A percentile compares a stretch with the other conserved stretches of the same genome.
Conservation (phyloP, 2,113 vertebrate genomes). For the Rhadina sibilatrix region DNA sequence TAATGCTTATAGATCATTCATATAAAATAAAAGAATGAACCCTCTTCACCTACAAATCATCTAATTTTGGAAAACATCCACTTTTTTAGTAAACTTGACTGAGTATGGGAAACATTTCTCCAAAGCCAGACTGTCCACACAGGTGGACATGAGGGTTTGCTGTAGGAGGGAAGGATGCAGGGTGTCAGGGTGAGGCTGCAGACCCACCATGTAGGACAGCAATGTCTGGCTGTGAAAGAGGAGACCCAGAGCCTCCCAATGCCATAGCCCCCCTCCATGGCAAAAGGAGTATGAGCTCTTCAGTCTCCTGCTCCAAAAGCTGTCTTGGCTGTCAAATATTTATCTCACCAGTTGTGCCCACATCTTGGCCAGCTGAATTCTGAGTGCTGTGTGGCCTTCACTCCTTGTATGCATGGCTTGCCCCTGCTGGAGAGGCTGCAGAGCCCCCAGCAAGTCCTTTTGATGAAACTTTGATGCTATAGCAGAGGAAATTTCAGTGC, state of each 20-base stretch:
- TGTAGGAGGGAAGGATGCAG: neutral
- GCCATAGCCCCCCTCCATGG: neutral
- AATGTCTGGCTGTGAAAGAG: neutral
- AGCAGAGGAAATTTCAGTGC: neutral
- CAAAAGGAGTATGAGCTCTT: neutral
- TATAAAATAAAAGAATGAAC: neutral
- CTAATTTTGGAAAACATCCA: neutral
- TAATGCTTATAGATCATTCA: neutral
- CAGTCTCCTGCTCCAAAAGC: neutral
- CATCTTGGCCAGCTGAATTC: neutral
- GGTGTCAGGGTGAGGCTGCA: neutral
- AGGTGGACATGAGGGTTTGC: neutral
- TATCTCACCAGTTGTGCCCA: neutral
- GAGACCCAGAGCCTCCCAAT: neutral
- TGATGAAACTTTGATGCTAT: neutral
- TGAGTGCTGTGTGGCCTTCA: fast-evolving
- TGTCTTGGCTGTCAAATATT: neutral
- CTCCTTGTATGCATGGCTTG: neutral
- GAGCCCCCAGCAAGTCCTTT: neutral
- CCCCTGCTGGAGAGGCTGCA: neutral
- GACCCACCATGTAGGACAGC: fast-evolving
- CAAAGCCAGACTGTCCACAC: neutral
- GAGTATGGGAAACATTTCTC: neutral
- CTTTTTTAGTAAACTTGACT: neutral
- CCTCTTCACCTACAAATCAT: fast-evolving